These are phyloP conservation scores for Parambassis ranga DNA, from an alignment of 2,797 vertebrate genomes.

Conservation along the genomic window DNA sequence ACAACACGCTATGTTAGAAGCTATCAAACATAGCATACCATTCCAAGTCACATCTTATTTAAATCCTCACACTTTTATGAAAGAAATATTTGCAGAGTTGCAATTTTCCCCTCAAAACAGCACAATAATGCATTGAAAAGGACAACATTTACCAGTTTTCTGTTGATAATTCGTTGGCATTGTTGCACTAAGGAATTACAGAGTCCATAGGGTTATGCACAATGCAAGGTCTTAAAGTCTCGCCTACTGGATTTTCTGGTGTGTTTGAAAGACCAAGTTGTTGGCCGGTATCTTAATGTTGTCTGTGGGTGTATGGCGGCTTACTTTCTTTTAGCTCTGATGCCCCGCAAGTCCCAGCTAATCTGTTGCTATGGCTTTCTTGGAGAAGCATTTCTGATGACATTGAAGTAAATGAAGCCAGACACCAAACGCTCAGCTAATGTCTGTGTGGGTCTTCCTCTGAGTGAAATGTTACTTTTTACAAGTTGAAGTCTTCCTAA, in stretches of 20 bases:
- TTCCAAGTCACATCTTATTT: neutral
- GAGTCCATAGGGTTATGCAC: slow-evolving; percentile 31
- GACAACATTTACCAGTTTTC: slow-evolving; percentile 33
- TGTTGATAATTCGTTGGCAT: slow-evolving; percentile 23
- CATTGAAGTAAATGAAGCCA: slow-evolving; percentile 64
- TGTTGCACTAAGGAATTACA: slow-evolving; percentile 44
- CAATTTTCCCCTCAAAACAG: neutral
- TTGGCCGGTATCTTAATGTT: slow-evolving; percentile 63
- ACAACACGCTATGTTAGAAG: neutral
- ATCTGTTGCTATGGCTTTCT: slow-evolving; percentile 61
- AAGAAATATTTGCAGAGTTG: neutral
- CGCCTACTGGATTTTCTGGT: slow-evolving; percentile 44
- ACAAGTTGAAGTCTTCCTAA: slow-evolving; percentile 42
- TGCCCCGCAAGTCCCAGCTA: slow-evolving; percentile 60
- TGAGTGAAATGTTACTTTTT: slow-evolving; percentile 52
- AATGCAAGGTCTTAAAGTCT: slow-evolving; percentile 49
- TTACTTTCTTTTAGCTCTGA: slow-evolving; percentile 65
- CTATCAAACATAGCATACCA: neutral
- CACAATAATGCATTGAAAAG: slow-evolving; percentile 19
- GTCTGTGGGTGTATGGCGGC: slow-evolving; percentile 60
- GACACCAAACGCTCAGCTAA: slow-evolving; percentile 65
- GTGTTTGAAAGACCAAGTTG: slow-evolving; percentile 66
- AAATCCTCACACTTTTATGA: neutral
- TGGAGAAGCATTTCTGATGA: slow-evolving; percentile 51
- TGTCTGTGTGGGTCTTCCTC: slow-evolving; percentile 32